Conservation (phyloP, 2,888 invertebrate species). For the Ormyrus nitidulus region DNA sequence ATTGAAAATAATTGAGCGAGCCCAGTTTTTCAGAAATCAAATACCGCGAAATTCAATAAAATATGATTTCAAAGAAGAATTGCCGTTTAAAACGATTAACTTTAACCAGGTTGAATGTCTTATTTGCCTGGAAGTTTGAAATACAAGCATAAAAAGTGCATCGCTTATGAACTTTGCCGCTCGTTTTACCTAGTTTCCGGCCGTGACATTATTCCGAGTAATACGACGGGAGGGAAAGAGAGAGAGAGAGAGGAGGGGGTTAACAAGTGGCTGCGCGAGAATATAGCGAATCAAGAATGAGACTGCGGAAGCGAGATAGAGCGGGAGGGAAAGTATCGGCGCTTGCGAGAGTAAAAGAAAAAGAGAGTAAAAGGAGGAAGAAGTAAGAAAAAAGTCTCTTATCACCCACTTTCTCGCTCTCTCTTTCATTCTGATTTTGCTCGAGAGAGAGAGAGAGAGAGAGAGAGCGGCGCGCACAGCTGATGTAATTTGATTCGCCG, state of each 20-base stretch:
- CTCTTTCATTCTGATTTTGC: slow-evolving; percentile 43
- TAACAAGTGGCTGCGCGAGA: slow-evolving; percentile 64
- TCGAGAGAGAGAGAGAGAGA: neutral
- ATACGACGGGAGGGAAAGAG: slow-evolving; percentile 3
- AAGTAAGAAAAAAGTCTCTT: slow-evolving; percentile 61
- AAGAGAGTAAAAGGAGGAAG: slow-evolving; percentile 50
- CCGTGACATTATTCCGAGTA: slow-evolving; percentile 56
- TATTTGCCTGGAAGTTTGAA: slow-evolving; percentile 29
- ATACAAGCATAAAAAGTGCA: slow-evolving; percentile 16
- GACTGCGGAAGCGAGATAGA: slow-evolving; percentile 28
- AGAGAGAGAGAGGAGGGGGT: slow-evolving; percentile 48
- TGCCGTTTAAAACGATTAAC: neutral
- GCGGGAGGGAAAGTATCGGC: slow-evolving; percentile 26
- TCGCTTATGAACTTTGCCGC: slow-evolving; percentile 49
- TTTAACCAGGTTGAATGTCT: neutral
- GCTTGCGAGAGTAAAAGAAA: slow-evolving; percentile 3
- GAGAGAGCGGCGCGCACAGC: slow-evolving; percentile 61
- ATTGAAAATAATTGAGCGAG: neutral
- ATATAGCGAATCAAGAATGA: slow-evolving; percentile 51
- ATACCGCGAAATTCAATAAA: neutral
- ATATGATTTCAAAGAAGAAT: neutral
- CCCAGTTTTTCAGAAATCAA: neutral
- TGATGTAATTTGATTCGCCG: slow-evolving; percentile 71
- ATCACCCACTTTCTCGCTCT: slow-evolving; percentile 60
- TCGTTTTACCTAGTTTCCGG: slow-evolving; percentile 55